phyloP scores from a whole-genome alignment of 2,888 invertebrate genomes.

The Emmelina monodactyla region DNA sequence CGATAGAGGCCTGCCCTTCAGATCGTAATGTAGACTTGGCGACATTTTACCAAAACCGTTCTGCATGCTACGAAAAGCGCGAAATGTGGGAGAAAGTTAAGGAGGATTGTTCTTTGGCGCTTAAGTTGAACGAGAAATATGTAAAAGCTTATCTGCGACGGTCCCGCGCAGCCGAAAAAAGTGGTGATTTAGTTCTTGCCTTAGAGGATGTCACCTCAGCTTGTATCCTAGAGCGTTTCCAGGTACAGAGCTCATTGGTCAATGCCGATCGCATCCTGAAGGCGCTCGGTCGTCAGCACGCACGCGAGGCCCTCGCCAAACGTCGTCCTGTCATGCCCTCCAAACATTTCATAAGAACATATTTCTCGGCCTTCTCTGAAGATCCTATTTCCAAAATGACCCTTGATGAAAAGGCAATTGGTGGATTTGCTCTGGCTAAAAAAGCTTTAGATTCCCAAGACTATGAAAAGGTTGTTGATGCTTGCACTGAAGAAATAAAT shows the following conservation, averaged over 20 bases:
- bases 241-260: slow-evolving; percentile 79
- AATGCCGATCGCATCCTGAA: slow-evolving; percentile 91
- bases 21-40: slow-evolving; percentile 79
- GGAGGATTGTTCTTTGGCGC: slow-evolving; percentile 85
- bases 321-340: slow-evolving; percentile 83
- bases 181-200: slow-evolving; percentile 79
- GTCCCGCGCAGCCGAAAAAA: slow-evolving; percentile 82
- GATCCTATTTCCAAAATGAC: slow-evolving; percentile 77
- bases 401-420: slow-evolving; percentile 41
- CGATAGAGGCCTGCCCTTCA: slow-evolving; percentile 87
- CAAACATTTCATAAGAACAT: slow-evolving; percentile 84
- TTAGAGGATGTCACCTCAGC: slow-evolving; percentile 94
- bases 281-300: slow-evolving; percentile 77
- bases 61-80: slow-evolving; percentile 92
- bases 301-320: slow-evolving; percentile 74
- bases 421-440: slow-evolving; percentile 77
- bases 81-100: slow-evolving; percentile 86
- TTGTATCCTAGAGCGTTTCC: slow-evolving; percentile 89
- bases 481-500: slow-evolving; percentile 82
- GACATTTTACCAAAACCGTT: slow-evolving; percentile 95
- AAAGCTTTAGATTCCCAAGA: slow-evolving; percentile 72
- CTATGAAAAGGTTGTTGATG: slow-evolving; percentile 79
- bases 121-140: slow-evolving; percentile 85
- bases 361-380: slow-evolving; percentile 86
- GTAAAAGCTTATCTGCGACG: slow-evolving; percentile 87